Percentiles rank a stretch among this genome's conserved stretches.
These are phyloP conservation scores for Gymnoscopelus braueri DNA, from an alignment of 2,797 vertebrate genomes.

Conservation along the genomic window DNA sequence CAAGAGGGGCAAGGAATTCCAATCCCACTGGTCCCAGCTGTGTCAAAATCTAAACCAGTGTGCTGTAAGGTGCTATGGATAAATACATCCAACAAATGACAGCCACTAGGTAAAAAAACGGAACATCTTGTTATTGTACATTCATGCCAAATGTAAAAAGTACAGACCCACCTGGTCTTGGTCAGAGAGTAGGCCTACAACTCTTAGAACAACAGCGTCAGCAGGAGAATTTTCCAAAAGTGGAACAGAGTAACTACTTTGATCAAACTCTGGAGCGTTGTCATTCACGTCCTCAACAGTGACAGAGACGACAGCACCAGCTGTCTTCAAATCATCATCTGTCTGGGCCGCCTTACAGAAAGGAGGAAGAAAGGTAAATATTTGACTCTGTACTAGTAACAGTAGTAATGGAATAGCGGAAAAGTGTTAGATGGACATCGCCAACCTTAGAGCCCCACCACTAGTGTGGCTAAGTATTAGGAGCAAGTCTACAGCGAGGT, in stretches of 20 bases:
- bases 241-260: conserved; percentile 50
- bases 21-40: no score
- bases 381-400: no score
- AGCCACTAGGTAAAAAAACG: no score
- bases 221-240: conserved; percentile 79
- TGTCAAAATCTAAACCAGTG: no score
- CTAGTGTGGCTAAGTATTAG: no score
- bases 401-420: not conserved
- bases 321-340: conserved; percentile 74
- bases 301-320: conserved; percentile 72
- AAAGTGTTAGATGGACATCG: no score
- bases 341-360: conserved; percentile 76
- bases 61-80: no score
- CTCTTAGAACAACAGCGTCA: conserved; percentile 66
- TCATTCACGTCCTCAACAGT: conserved; percentile 79
- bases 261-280: conserved; percentile 72
- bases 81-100: no score
- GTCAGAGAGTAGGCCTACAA: conserved; percentile 73
- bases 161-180: conserved; percentile 70
- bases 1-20: no score
- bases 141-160: not conserved
- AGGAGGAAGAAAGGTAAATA: not conserved
- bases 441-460: no score
- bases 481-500: no score
- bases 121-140: not conserved